Evolutionary conservation across 2,113 vertebrate genomes (phyloP).

Genomic region (Strigops habroptila): DNA sequence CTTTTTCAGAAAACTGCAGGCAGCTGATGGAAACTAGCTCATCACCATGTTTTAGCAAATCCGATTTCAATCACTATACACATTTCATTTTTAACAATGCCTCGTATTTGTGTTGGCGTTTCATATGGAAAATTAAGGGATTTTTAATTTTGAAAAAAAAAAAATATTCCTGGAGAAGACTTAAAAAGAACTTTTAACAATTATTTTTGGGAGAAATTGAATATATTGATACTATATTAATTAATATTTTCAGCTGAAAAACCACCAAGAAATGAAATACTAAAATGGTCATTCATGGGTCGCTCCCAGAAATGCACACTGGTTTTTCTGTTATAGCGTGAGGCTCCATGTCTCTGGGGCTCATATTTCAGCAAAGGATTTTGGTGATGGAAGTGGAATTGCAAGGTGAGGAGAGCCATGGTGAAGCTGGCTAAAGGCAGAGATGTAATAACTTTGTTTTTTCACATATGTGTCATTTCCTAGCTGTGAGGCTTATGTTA

Average conservation of each 20-base stretch:
- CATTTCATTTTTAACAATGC: not conserved
- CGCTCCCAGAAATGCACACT: not conserved
- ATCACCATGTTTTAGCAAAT: not conserved
- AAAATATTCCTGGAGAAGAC: not conserved
- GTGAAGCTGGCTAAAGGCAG: not conserved
- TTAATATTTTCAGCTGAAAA: not conserved
- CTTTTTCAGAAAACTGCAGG: not conserved
- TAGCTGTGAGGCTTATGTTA: not conserved
- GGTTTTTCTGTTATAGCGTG: not conserved
- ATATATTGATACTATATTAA: not conserved
- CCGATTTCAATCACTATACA: not conserved
- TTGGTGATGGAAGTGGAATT: not conserved
- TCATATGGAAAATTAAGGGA: not conserved
- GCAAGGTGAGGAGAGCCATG: not conserved
- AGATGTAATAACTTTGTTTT: not conserved
- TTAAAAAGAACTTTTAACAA: not conserved
- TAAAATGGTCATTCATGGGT: not conserved
- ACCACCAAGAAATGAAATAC: not conserved
- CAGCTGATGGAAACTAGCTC: not conserved
- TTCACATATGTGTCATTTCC: not conserved
- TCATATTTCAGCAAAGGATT: not conserved
- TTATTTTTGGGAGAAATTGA: not conserved
- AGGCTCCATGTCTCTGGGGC: not conserved
- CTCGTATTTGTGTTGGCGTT: not conserved
- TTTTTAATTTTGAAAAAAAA: not conserved